Base-by-base conservation (phyloP, 2,888 invertebrate genomes). In the Athalia cordata region DNA sequence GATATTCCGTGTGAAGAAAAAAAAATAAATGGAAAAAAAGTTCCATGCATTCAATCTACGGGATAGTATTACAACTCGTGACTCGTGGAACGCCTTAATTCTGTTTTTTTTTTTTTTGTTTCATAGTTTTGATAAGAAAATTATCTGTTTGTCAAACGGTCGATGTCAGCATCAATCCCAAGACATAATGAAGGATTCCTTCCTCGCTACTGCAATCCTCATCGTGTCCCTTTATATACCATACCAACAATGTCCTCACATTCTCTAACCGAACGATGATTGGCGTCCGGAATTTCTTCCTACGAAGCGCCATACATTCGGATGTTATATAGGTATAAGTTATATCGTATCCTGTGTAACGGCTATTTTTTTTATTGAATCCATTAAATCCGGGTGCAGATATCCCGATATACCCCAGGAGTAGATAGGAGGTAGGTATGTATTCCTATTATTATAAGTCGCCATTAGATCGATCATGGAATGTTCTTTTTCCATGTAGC, bases 201-300 rank as follows among this genome's bases (percentile, higher is more conserved):
- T 11, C 43, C 5, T 67, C 50, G 29, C 61, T n/a, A 8, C 11
- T 49, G 29, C 29, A 29, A 29, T 29, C 29, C 29, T 11, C 55
- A 55, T 55, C 7, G 6, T 55, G 3, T 9, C n/a, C n/a, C n/a
- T 55, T 55, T 7, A 7, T 55, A 55, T 7, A n/a, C 55, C 8
- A 5, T 68, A 5, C 2, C 52, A 43, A 52, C 52, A 66, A n/a
- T n/a, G 8, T 0, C 11, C 55, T 65, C 6, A 49, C 43, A 50
- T 57, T 70, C 70, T 70, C 72, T 72, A n/a, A 13, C 72, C 9
- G 59, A 57, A 8, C 72, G 72, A 72, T 59, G 72, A 72, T 72
- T 72, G 72, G 72, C 72, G 59, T 72, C 59, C 47, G 72, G 72
- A 72, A 72, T 72, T 72, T 57, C 72, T 72, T 59, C 72, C 57